Conservation (phyloP, 2,797 vertebrate genomes). For the Scolopax bukidnonensis region DNA sequence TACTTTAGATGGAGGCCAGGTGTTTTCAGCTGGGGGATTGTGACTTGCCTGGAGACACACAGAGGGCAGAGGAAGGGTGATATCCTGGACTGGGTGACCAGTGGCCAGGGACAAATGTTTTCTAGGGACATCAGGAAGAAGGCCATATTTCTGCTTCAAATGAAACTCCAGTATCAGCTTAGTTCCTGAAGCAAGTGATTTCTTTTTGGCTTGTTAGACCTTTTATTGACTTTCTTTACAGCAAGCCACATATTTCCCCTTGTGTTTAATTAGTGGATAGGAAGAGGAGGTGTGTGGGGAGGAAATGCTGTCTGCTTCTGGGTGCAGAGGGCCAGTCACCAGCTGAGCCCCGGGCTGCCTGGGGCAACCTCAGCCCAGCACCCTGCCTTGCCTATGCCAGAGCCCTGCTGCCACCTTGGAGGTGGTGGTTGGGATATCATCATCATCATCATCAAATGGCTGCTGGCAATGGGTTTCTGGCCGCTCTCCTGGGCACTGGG, state of each 20-base stretch:
- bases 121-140: not conserved
- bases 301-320: not conserved
- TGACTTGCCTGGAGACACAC: not conserved
- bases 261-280: not conserved
- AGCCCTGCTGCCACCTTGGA: accelerated
- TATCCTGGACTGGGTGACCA: not conserved
- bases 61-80: not conserved
- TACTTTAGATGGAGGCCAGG: not conserved
- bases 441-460: not conserved
- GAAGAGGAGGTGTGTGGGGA: not conserved
- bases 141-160: not conserved
- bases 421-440: not conserved
- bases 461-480: not conserved
- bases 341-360: not conserved
- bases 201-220: not conserved
- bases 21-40: not conserved
- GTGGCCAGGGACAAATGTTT: not conserved
- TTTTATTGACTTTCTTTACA: not conserved
- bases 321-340: accelerated
- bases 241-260: not conserved
- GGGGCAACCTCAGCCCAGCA: not conserved
- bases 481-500: not conserved
- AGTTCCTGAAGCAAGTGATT: not conserved
- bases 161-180: not conserved
- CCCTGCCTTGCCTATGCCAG: not conserved